phyloP scores from a whole-genome alignment of 2,113 vertebrate genomes.

The Sylvilagus bachmani region DNA sequence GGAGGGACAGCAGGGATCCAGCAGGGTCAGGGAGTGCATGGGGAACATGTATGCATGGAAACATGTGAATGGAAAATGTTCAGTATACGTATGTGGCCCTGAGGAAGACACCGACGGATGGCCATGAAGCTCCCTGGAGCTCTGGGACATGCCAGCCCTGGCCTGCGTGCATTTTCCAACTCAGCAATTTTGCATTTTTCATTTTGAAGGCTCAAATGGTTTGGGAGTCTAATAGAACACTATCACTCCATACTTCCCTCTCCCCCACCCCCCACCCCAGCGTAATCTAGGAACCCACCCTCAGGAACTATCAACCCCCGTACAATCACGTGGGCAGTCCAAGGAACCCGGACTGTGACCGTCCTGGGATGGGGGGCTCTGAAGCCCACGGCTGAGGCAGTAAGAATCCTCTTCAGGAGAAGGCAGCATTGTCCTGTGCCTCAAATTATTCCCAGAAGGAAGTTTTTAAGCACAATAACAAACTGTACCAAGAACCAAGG shows the following conservation, averaged over 20 bases:
- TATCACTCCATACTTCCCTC: background rate
- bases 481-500: background rate
- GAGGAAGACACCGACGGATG: background rate
- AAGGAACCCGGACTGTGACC: background rate
- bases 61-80: rapidly evolving
- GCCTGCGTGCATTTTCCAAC: background rate
- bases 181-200: background rate
- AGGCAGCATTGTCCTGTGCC: background rate
- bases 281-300: background rate
- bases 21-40: rapidly evolving
- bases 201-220: background rate
- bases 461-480: background rate
- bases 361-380: background rate
- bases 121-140: background rate
- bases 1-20: background rate
- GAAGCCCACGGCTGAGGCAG: background rate
- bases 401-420: background rate
- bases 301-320: background rate
- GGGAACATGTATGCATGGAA: rapidly evolving
- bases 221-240: background rate
- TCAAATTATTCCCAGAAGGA: background rate
- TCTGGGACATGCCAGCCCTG: background rate
- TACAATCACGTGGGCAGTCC: background rate
- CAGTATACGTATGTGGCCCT: rapidly evolving
- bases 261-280: too few species aligned